Base-by-base conservation (phyloP, 2,113 vertebrate genomes). In the Thamnaconus septentrionalis region DNA sequence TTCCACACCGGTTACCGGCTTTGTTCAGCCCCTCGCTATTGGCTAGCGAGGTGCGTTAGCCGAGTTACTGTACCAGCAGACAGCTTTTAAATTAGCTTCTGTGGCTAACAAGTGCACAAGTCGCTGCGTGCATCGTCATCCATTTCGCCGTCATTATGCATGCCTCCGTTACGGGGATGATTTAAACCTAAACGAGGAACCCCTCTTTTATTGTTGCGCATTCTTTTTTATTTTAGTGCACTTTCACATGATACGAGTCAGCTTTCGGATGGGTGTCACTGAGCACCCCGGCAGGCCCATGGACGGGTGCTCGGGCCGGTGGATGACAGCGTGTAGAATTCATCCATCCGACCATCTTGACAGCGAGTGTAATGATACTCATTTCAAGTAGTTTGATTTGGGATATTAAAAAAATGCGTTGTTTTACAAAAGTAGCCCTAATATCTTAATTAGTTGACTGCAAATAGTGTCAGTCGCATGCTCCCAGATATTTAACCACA, bases 1-100 rank as follows among this genome's bases (percentile, higher is more conserved):
- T 67, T 42, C 50, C n/a, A n/a, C 64, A 73, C 77, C 70, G 79
- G 78, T 86, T 69, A 79, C 88, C 88, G 85, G 88, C 86, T 87
- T 90, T 90, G 88, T 90, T 88, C 82, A 66, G 51, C 10, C 60
- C 65, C 31, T 12, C 71, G 61, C 47, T 65, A 65, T 40, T 67
- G 56, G 78, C 61, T 84, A 76, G 71, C 69, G 46, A 74, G 76
- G 56, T 71, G 70, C 69, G 10, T 69, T 73, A 75, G 80, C 75
- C 12, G 55, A 6, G 49, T 56, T 62, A 12, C 56, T 7, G 50
- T 62, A 40, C 6, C 50, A 59, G 68, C 44, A 4, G 44, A 64
- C 62, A 59, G 54, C 31, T 41, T 6, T 41, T 47, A 43, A 1
- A 45, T 8, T 46, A 59, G 64, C 42, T 18, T 44, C 55, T 4